Percentiles rank a stretch among this genome's conserved stretches.
These are phyloP conservation scores for Cygnus olor DNA, from an alignment of 2,797 vertebrate genomes.

Conservation along the genomic window DNA sequence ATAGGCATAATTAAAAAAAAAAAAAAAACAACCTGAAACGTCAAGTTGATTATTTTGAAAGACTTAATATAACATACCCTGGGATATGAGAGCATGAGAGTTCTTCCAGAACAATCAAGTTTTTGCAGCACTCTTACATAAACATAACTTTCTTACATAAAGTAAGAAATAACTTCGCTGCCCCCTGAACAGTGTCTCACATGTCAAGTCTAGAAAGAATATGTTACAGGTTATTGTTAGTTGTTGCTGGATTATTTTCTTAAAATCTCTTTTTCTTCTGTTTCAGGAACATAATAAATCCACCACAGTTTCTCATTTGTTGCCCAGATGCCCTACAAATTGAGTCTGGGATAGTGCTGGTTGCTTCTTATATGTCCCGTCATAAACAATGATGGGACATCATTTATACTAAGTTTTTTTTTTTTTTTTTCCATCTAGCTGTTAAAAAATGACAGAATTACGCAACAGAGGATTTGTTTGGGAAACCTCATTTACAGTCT, in stretches of 20 bases:
- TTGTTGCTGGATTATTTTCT: not conserved
- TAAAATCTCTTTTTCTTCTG: not conserved
- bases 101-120: not conserved
- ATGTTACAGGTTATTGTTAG: not conserved
- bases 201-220: not conserved
- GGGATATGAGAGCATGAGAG: not conserved
- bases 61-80: not conserved
- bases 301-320: not conserved
- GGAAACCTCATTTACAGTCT: constrained; percentile 1
- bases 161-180: not conserved
- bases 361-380: not conserved
- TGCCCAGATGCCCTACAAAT: not conserved
- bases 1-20: not conserved
- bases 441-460: constrained; percentile 17
- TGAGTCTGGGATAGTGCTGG: not conserved
- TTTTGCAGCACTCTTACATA: not conserved
- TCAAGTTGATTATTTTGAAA: not conserved
- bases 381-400: not conserved
- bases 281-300: constrained; percentile 6
- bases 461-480: not conserved
- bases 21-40: not conserved
- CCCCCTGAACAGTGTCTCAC: not conserved
- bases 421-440: not conserved
- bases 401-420: not conserved
- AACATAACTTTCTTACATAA: not conserved